A percentile compares a stretch with the other conserved stretches of the same genome.
These are phyloP conservation scores for Eulemur albifrons DNA, from an alignment of 2,797 vertebrate species.

Conservation along the genomic window DNA sequence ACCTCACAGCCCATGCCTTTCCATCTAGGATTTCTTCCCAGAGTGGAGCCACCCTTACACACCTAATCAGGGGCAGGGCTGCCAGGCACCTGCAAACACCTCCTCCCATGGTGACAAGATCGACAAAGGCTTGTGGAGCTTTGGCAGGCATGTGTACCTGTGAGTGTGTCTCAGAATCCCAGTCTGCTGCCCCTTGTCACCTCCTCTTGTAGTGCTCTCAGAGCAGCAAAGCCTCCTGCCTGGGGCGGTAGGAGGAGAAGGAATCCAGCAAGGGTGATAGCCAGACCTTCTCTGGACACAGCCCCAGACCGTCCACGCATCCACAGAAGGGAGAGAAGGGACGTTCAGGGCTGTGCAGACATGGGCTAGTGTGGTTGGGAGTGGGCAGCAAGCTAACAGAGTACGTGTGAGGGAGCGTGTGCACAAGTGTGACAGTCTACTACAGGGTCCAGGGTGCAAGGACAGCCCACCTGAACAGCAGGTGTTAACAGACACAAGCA, in stretches of 20 bases:
- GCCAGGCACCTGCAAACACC: slow-evolving; percentile 1
- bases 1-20: neutral
- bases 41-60: neutral
- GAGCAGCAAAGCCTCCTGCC: neutral
- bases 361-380: neutral
- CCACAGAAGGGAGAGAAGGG: neutral
- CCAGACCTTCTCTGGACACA: neutral
- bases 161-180: neutral
- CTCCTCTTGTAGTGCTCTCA: neutral
- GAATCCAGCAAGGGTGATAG: neutral
- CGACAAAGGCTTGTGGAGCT: slow-evolving; percentile 6
- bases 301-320: neutral
- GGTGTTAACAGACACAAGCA: neutral
- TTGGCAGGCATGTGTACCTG: neutral
- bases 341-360: neutral
- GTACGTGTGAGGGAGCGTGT: neutral
- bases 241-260: neutral
- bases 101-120: neutral
- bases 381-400: neutral
- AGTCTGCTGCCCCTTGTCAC: neutral
- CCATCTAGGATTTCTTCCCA: slow-evolving; percentile 24
- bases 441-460: neutral
- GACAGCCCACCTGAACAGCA: neutral
- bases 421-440: neutral
- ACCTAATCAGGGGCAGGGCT: slow-evolving; percentile 10